Base-by-base conservation (phyloP, 2,113 vertebrate genomes). In the Vireo altiloquus region DNA sequence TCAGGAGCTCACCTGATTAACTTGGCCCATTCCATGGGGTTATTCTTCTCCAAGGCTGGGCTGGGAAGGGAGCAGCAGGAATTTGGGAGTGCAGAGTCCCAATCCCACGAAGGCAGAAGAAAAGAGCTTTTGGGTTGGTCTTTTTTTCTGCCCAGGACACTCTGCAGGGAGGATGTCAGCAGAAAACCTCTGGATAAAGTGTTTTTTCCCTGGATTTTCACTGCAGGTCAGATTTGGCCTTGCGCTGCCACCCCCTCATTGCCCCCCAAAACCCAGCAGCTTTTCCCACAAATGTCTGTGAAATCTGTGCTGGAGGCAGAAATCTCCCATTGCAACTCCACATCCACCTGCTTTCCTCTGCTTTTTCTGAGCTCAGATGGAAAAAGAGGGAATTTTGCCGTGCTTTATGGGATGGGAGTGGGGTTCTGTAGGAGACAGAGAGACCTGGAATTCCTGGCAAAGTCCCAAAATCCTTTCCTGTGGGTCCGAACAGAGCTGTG, bases 1-100 rank as follows among this genome's bases (percentile, higher is more conserved):
- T 77, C 94, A 91, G 94, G 91, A 95, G 24, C 92, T 95, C 95
- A 95, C 95, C 95, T 94, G 95, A 97, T 96, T 96, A 93, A 60
- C 82, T 95, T 81, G 96, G 92, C 90, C 95, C 78, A 80, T 91
- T 92, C 95, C 21, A 4, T 30, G 87, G 75, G 66, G 81, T 90
- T 61, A 10, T 65, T 80, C 91, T 92, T 90, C 82, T 76, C 91
- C 57, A 78, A 69, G 44, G 49, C 52, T 22, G 33, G 56, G 56
- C 92, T 93, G 85, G 65, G 40, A 89, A 81, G 46, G 47, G 56
- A 94, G 19, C 2, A 6, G 82, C 46, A 74, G 59, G 77, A 66
- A 71, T 83, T 93, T 83, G 50, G 68, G 37, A 56, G 9, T n/a
- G 28, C 19, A 28, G 57, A 88, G 35, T 20, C 75, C 37, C 71